Conservation (phyloP, 2,888 invertebrate genomes). For the Galeruca laticollis region DNA sequence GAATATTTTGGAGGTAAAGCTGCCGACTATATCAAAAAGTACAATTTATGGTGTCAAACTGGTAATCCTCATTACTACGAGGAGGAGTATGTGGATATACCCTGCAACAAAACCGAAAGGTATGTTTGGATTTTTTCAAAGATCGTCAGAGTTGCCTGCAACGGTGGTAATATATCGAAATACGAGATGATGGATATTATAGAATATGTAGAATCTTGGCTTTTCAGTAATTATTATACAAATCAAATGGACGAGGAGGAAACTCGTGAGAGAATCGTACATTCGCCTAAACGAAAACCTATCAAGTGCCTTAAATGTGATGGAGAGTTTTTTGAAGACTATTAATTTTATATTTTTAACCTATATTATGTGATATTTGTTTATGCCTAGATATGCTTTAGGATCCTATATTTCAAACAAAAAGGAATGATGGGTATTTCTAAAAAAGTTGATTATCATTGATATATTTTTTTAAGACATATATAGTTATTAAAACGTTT, state of each 20-base stretch:
- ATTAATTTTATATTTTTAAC: no score
- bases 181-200: slow-evolving; percentile 49
- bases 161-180: slow-evolving; percentile 36
- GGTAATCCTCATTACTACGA: slow-evolving; percentile 41
- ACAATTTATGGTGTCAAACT: slow-evolving; percentile 44
- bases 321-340: slow-evolving; percentile 44
- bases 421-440: no score
- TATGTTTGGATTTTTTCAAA: slow-evolving; percentile 44
- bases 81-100: slow-evolving; percentile 42
- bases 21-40: slow-evolving; percentile 44
- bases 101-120: slow-evolving; percentile 39
- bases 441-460: no score
- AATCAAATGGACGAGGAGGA: background rate
- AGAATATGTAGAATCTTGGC: slow-evolving; percentile 43
- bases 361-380: no score
- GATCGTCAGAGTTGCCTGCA: slow-evolving; percentile 41
- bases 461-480: no score
- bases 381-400: no score
- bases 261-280: background rate
- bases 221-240: background rate
- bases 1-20: slow-evolving; percentile 42
- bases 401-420: no score
- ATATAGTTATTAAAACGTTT: no score
- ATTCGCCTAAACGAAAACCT: background rate
- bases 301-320: background rate